These are phyloP conservation scores for Myopa tessellatipennis DNA, from an alignment of 2,888 invertebrate genomes.

Conservation along the genomic window DNA sequence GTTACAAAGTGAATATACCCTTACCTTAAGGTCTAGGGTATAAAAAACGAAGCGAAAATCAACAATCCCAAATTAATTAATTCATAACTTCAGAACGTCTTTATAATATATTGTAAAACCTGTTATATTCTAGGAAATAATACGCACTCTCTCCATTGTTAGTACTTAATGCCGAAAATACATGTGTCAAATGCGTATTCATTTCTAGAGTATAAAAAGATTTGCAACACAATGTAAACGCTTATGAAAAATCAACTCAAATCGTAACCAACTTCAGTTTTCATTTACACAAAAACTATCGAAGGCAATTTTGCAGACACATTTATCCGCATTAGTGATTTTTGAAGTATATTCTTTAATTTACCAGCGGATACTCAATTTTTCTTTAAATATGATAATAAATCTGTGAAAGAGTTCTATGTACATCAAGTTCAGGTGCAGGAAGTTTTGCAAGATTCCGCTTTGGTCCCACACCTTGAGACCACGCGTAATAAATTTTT, in stretches of 20 bases:
- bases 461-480: not conserved
- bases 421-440: not conserved
- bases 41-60: no score
- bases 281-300: not conserved
- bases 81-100: no score
- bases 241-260: not conserved
- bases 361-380: not conserved
- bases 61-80: no score
- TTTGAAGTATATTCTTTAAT: conserved; percentile 2
- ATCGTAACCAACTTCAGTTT: conserved; percentile 44
- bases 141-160: no score
- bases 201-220: no score
- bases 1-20: no score
- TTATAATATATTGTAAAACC: no score
- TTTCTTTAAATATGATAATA: conserved; percentile 21
- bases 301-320: conserved; percentile 26
- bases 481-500: conserved; percentile 20
- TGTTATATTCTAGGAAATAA: no score
- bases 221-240: no score
- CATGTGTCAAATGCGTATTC: no score
- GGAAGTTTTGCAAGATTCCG: not conserved
- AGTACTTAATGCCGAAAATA: no score
- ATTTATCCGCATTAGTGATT: conserved; percentile 24
- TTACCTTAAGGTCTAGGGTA: no score
- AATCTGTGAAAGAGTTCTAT: conserved; percentile 21